A percentile compares a stretch with the other conserved stretches of the same genome.
phyloP scores from a whole-genome alignment of 2,113 vertebrate species.

The Rattus rattus region DNA sequence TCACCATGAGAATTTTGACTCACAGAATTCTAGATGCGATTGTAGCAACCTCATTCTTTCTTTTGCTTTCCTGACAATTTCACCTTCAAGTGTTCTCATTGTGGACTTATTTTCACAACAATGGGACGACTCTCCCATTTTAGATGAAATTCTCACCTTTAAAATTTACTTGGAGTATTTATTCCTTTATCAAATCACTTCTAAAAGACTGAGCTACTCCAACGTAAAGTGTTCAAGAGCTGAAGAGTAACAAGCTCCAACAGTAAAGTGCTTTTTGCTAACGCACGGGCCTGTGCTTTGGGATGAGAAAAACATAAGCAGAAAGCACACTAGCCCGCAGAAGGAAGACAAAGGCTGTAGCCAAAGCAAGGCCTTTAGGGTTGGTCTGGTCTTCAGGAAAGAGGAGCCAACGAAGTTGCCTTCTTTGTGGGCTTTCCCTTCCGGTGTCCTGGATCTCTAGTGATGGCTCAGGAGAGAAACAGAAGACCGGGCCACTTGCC shows the following conservation, averaged over 20 bases:
- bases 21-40: background rate
- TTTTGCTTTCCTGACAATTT: background rate
- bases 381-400: background rate
- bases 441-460: background rate
- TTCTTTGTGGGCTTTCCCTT: background rate
- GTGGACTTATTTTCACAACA: background rate
- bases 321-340: background rate
- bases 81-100: background rate
- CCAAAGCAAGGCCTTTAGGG: background rate
- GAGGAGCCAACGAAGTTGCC: no score
- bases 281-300: background rate
- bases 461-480: background rate
- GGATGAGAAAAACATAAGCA: background rate
- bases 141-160: constrained; percentile 22
- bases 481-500: no score
- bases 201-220: background rate
- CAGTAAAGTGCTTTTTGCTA: background rate
- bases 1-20: background rate
- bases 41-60: background rate
- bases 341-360: background rate
- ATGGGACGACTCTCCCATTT: background rate
- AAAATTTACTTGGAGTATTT: background rate
- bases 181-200: background rate
- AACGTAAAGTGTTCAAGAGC: background rate
- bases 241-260: background rate